Conservation (phyloP, 2,113 vertebrate species). For the Chunga burmeisteri region DNA sequence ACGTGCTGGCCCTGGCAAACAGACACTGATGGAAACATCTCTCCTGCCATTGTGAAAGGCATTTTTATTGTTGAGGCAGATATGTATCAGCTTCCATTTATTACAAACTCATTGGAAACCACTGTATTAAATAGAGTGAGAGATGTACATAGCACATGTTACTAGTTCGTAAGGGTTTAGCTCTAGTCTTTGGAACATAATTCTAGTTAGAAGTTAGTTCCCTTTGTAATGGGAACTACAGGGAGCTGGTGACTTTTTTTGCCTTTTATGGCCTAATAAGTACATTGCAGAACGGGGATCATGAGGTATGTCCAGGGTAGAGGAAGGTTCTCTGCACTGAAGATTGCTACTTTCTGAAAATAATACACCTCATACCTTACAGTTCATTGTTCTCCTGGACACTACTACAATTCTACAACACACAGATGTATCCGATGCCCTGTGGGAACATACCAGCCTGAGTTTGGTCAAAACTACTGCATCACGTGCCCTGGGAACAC, state of each 20-base stretch:
- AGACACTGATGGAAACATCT: background rate
- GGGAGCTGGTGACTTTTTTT: background rate
- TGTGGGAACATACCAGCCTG: conserved; percentile 80
- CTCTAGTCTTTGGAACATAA: background rate
- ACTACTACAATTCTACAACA: conserved; percentile 80
- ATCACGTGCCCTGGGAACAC: conserved; percentile 81
- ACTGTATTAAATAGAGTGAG: background rate
- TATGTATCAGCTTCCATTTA: background rate
- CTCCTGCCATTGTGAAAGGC: background rate
- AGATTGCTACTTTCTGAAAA: background rate
- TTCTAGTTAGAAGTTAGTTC: background rate
- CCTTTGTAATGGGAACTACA: background rate
- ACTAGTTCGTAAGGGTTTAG: background rate
- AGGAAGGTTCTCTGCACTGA: background rate
- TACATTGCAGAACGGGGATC: background rate
- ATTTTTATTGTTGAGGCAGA: background rate
- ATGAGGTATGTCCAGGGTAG: background rate
- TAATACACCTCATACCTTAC: background rate
- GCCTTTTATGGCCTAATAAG: background rate
- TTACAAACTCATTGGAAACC: background rate
- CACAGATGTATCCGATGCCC: conserved; percentile 82
- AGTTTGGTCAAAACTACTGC: conserved; percentile 84
- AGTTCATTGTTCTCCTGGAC: conserved; percentile 86
- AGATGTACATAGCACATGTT: accelerated
- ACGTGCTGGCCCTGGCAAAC: background rate